phyloP scores from a whole-genome alignment of 2,113 vertebrate genomes.

The Sprattus sprattus region DNA sequence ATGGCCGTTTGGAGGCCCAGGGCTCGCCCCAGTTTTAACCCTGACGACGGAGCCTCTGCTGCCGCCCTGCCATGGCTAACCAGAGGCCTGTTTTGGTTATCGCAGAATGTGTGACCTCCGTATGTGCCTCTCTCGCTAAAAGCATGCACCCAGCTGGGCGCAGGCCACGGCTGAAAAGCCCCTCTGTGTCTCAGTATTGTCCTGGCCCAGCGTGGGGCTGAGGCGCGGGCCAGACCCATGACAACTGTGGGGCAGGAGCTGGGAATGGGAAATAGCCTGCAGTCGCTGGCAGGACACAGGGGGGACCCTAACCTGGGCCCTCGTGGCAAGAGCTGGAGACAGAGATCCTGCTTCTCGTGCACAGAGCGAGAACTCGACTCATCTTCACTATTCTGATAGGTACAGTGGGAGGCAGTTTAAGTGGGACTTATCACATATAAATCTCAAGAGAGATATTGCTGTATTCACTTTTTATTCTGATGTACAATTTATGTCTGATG shows the following conservation, averaged over 20 bases:
- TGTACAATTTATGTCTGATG: neutral
- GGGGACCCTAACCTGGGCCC: constrained; percentile 14
- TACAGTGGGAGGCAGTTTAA: neutral
- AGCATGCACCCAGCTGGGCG: constrained; percentile 61
- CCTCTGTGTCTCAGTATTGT: constrained; percentile 65
- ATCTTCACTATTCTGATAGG: neutral
- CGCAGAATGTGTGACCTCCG: constrained; percentile 68
- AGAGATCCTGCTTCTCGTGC: neutral
- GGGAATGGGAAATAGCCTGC: constrained; percentile 42
- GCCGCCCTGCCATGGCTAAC: constrained; percentile 59
- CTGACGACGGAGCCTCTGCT: constrained; percentile 63
- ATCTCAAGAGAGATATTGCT: neutral
- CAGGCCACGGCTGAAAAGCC: constrained; percentile 62
- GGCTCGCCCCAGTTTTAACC: constrained; percentile 69
- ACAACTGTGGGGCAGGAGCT: constrained; percentile 60
- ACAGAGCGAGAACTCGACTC: neutral
- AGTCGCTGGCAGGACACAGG: constrained; percentile 13
- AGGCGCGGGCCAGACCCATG: constrained; percentile 45
- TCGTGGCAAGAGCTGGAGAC: constrained; percentile 15
- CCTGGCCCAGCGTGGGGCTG: constrained; percentile 58
- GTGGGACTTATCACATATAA: neutral
- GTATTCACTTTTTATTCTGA: neutral
- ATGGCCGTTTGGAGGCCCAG: constrained; percentile 52
- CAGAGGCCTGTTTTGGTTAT: constrained; percentile 59
- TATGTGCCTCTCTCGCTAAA: constrained; percentile 69